phyloP scores from a whole-genome alignment of 1,140 invertebrate species.

The Triops cancriformis region DNA sequence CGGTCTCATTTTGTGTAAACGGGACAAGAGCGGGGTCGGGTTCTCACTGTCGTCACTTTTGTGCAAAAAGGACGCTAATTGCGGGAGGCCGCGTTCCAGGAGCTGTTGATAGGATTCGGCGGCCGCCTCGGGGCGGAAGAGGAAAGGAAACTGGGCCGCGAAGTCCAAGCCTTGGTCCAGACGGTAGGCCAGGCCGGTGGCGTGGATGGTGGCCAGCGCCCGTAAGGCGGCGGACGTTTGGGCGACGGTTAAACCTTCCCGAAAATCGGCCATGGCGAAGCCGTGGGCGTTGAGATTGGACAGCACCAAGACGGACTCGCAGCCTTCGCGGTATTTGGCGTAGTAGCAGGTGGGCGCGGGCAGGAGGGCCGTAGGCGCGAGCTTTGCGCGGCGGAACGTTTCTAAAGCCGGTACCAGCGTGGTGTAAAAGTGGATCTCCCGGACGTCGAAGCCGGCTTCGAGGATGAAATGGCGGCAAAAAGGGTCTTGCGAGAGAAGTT shows the following conservation, averaged over 20 bases:
- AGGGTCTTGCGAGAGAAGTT: slow-evolving; percentile 61
- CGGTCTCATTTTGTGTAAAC: slow-evolving; percentile 46
- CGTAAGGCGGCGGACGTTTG: slow-evolving; percentile 56
- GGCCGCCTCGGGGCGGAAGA: slow-evolving; percentile 63
- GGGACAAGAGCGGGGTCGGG: slow-evolving; percentile 46
- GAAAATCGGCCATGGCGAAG: slow-evolving; percentile 52
- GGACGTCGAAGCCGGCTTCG: slow-evolving; percentile 68
- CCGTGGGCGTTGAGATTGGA: slow-evolving; percentile 50
- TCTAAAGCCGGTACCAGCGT: slow-evolving; percentile 53
- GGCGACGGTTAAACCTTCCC: slow-evolving; percentile 54
- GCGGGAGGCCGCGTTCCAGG: slow-evolving; percentile 60
- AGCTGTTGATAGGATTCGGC: slow-evolving; percentile 67
- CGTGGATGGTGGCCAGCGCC: slow-evolving; percentile 60
- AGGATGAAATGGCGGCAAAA: slow-evolving; percentile 66
- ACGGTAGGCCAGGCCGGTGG: slow-evolving; percentile 38
- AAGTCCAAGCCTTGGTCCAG: slow-evolving; percentile 25
- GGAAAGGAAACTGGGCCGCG: slow-evolving; percentile 40
- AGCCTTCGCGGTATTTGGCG: slow-evolving; percentile 47
- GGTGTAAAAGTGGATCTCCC: slow-evolving; percentile 74
- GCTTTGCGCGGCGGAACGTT: slow-evolving; percentile 44
- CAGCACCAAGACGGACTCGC: slow-evolving; percentile 52
- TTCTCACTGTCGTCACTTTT: slow-evolving; percentile 22
- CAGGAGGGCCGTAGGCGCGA: slow-evolving; percentile 35
- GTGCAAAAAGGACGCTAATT: slow-evolving; percentile 40
- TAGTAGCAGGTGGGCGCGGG: slow-evolving; percentile 56